Conservation (phyloP, 2,797 vertebrate genomes). For the Argya squamiceps region DNA sequence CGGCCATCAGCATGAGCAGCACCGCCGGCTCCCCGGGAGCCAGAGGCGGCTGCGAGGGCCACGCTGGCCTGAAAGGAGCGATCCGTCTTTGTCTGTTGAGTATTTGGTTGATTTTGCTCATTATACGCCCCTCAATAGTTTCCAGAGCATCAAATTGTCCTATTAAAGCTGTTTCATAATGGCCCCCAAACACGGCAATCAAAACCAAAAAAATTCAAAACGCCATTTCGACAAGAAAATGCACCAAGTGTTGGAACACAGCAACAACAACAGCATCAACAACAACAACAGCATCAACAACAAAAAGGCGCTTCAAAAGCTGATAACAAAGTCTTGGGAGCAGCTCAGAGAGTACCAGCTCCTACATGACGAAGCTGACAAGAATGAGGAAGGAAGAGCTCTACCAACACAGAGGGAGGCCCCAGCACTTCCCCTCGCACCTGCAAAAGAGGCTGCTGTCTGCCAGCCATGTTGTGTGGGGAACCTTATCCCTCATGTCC, state of each 20-base stretch:
- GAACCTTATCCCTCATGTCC: background rate
- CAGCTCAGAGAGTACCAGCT: background rate
- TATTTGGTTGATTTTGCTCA: background rate
- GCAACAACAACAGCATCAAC: background rate
- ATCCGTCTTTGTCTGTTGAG: accelerated
- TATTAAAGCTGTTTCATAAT: background rate
- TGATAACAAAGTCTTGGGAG: background rate
- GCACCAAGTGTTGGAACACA: background rate
- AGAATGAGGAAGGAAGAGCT: background rate
- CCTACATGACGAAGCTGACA: accelerated
- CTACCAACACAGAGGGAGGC: background rate
- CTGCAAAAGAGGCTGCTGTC: background rate
- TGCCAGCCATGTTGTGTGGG: accelerated
- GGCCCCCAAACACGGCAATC: background rate
- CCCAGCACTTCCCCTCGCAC: background rate
- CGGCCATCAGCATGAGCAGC: background rate
- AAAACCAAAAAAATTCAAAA: background rate
- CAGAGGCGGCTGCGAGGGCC: background rate
- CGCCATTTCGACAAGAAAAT: background rate
- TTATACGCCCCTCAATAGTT: accelerated
- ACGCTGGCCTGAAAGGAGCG: background rate
- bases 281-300: background rate
- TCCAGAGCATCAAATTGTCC: no score
- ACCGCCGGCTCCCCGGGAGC: background rate
- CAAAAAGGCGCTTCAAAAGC: background rate